These are phyloP conservation scores for Papilio machaon DNA, from an alignment of 1,140 invertebrate species.

Conservation along the genomic window DNA sequence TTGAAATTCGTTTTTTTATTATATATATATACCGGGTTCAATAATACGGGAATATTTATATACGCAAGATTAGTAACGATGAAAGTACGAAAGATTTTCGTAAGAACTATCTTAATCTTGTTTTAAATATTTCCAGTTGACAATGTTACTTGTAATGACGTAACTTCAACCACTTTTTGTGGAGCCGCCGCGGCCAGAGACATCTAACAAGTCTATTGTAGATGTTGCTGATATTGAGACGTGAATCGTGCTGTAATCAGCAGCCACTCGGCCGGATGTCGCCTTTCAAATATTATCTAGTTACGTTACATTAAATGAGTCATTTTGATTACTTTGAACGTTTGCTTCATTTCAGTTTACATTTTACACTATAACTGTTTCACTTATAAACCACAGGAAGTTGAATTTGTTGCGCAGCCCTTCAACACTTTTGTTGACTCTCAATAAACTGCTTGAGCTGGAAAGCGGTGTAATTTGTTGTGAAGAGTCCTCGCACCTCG, in stretches of 20 bases:
- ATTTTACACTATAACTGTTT: too few species aligned
- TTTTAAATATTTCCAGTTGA: neutral
- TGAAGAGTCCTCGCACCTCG: constrained; percentile 8
- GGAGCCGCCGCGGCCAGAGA: neutral
- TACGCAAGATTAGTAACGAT: too few species aligned
- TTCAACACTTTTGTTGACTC: constrained; percentile 17
- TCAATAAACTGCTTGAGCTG: constrained; percentile 20
- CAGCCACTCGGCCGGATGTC: neutral
- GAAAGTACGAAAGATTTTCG: too few species aligned
- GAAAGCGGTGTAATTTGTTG: constrained; percentile 15
- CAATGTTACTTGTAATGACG: neutral
- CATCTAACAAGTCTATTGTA: neutral
- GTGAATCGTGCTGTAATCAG: too few species aligned
- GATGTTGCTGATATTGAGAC: neutral
- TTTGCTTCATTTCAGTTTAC: too few species aligned
- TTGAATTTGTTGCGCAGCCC: neutral
- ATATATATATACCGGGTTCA: too few species aligned
- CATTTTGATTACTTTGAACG: too few species aligned
- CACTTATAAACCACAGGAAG: too few species aligned
- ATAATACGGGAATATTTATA: too few species aligned
- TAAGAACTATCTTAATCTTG: neutral
- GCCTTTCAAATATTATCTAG: neutral
- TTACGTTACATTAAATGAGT: too few species aligned
- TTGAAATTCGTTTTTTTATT: too few species aligned
- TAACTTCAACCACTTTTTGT: neutral